phyloP scores from a whole-genome alignment of 2,113 vertebrate genomes.

The Platysternon megacephalum region DNA sequence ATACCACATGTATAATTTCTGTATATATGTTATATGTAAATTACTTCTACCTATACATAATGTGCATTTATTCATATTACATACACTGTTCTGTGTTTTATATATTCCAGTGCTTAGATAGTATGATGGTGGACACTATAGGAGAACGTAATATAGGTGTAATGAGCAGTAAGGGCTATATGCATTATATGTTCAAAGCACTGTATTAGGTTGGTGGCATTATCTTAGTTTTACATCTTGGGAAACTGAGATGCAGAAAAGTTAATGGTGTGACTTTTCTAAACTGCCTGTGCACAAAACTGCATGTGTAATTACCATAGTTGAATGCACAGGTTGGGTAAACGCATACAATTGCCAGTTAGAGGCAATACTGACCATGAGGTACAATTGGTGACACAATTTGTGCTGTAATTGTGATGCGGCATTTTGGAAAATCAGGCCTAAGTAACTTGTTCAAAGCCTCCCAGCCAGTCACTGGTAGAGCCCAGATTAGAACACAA shows the following conservation, averaged over 20 bases:
- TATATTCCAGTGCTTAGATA: not conserved
- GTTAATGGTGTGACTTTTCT: not conserved
- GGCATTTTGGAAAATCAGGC: not conserved
- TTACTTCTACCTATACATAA: not conserved
- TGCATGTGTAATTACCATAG: accelerated
- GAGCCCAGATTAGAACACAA: accelerated
- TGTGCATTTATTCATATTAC: accelerated
- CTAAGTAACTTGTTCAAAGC: accelerated
- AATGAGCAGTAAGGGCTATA: not conserved
- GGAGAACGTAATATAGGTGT: not conserved
- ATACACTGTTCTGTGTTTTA: accelerated
- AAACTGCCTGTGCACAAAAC: accelerated
- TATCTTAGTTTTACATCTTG: accelerated
- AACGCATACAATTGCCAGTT: accelerated
- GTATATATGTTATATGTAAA: not conserved
- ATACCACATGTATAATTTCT: not conserved
- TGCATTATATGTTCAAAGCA: accelerated
- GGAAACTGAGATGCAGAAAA: not conserved
- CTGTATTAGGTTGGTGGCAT: not conserved
- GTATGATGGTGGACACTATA: not conserved
- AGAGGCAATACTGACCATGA: accelerated
- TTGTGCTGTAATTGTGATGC: not conserved
- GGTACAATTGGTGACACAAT: not conserved
- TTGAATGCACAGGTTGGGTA: accelerated
- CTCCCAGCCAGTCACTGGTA: accelerated